Evolutionary conservation across 2,113 vertebrate genomes (phyloP), one percentile per base, ranked within the genome.

Genomic region (Notiomystis cincta): DNA sequence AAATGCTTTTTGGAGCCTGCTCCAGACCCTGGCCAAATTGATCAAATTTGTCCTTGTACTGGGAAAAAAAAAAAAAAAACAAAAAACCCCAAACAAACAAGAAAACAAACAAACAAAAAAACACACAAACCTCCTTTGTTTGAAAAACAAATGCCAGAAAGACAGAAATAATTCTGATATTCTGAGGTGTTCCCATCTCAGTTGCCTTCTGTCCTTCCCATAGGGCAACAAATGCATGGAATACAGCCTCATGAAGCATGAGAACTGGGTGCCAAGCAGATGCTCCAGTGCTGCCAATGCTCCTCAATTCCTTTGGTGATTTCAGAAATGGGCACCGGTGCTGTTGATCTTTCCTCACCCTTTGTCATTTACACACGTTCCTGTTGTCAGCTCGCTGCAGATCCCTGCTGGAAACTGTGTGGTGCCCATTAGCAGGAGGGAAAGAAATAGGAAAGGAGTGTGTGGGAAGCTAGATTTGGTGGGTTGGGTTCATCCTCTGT

Each of bases 341-440:
- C 21, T 31, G 13, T 23, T 31, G 8, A 19, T 86, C 8, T 47
- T 82, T 17, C 8, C 48, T 80, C 13, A 6, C 18, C 9, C 19
- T 53, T 37, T 70, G 56, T 51, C 18, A 17, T 5, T 11, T n/a
- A 5, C 1, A 5, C 2, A 2, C 8, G 2, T 27, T 65, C 0
- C 0, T 4, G 1, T 33, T 48, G 21, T 40, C 33, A 89, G 10
- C 9, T 57, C 0, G 0, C 7, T 3, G 22, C 54, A 44, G 11
- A 38, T 33, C 58, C 15, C 3, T 13, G 24, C 44, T 28, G 42
- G 23, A 53, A 24, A 31, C 30, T 48, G 11, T 35, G 22, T 4
- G 4, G 31, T n/a, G 57, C 37, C 35, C 35, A 2, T 40, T 14
- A 25, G 17, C 10, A 12, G 25, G 60, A 75, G 21, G 19, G 30